Evolutionary conservation across 2,113 vertebrate genomes (phyloP).

Genomic region (Lepus americanus): DNA sequence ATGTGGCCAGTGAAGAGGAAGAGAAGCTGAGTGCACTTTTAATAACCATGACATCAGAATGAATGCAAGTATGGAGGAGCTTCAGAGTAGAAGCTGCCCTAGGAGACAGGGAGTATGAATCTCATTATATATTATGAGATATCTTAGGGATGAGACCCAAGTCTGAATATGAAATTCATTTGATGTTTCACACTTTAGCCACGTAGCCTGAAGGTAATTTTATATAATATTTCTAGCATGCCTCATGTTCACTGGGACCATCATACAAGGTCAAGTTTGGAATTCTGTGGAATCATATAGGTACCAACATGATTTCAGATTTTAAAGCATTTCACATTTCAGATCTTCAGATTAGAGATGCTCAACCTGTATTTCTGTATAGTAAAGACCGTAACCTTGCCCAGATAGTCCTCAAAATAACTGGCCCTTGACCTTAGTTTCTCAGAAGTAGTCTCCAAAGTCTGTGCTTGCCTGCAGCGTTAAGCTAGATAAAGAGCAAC

Average conservation of each 20-base stretch:
- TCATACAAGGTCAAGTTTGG: not conserved
- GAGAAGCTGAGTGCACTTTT: not conserved
- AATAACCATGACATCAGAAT: constrained; percentile 20
- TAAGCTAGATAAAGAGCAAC: not conserved
- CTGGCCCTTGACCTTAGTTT: not conserved
- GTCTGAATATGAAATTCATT: not conserved
- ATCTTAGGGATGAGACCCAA: not conserved
- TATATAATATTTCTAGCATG: not conserved
- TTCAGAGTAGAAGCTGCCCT: not conserved
- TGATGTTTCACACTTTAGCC: not conserved
- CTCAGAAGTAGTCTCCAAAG: not conserved
- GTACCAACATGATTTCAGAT: not conserved
- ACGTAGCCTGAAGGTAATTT: not conserved
- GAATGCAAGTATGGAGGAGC: not conserved
- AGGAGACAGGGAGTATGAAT: not conserved
- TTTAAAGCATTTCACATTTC: not conserved
- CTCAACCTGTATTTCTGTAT: not conserved
- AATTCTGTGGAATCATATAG: not conserved
- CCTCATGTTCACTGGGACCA: not conserved
- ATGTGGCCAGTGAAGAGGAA: not conserved
- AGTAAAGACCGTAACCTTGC: not conserved
- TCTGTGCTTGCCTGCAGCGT: not conserved
- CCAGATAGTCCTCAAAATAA: not conserved
- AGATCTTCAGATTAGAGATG: not conserved
- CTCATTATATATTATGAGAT: not conserved